Percentiles rank a stretch among this genome's conserved stretches.
These are phyloP conservation scores for Prosapia bicincta DNA, from an alignment of 2,888 invertebrate genomes.

Conservation along the genomic window DNA sequence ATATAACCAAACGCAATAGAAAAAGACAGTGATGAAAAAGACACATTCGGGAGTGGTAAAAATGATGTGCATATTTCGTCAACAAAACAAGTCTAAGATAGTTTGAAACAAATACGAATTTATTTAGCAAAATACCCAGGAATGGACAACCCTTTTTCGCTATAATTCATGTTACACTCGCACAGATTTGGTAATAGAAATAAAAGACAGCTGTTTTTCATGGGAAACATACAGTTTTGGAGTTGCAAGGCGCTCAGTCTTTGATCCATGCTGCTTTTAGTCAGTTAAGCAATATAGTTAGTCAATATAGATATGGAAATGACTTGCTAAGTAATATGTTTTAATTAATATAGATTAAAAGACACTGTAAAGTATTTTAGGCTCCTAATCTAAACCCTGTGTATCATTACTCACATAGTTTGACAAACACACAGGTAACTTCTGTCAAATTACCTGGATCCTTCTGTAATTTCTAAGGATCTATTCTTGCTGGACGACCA, in stretches of 20 bases:
- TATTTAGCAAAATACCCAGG: too few species aligned
- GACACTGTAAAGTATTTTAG: not conserved
- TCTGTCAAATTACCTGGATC: constrained; percentile 50
- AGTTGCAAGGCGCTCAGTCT: not conserved
- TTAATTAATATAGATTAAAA: not conserved
- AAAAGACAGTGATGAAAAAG: too few species aligned
- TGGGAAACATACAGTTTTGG: not conserved
- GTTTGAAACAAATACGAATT: too few species aligned
- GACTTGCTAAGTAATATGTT: not conserved
- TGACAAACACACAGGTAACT: not conserved
- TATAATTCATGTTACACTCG: too few species aligned
- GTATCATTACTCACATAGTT: not conserved
- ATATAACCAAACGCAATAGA: too few species aligned
- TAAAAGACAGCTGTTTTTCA: too few species aligned
- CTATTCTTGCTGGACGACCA: constrained; percentile 73
- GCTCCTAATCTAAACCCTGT: not conserved
- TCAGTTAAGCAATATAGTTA: not conserved
- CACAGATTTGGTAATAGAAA: too few species aligned
- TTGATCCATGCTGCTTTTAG: not conserved
- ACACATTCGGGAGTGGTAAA: too few species aligned
- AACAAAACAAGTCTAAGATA: too few species aligned
- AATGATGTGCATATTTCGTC: too few species aligned
- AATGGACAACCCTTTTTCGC: too few species aligned
- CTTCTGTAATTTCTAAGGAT: constrained; percentile 78
- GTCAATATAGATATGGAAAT: not conserved